phyloP scores from a whole-genome alignment of 92 coral and sea anemone species.

The Umimayanthus chanpuru region DNA sequence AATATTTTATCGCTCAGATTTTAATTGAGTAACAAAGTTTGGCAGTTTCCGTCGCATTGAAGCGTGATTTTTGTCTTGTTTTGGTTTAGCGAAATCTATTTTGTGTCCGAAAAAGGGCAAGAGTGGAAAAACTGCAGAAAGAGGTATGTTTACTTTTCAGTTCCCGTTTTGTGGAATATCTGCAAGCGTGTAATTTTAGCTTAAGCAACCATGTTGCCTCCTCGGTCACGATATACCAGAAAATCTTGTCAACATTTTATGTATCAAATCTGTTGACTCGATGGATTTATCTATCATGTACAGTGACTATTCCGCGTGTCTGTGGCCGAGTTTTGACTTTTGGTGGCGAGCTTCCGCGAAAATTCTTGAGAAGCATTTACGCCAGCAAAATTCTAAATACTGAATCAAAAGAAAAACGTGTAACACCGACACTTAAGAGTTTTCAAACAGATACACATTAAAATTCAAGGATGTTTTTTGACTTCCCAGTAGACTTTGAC shows the following conservation, averaged over 20 bases:
- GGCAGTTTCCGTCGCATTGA: slow-evolving; percentile 29
- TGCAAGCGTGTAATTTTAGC: slow-evolving; percentile 10
- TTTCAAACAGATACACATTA: slow-evolving; percentile 28
- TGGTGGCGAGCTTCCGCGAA: neutral
- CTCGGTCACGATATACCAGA: slow-evolving; percentile 21
- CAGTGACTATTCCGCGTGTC: neutral
- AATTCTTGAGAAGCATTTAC: neutral
- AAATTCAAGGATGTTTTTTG: neutral
- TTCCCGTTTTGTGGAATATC: neutral
- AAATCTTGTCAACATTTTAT: slow-evolving; percentile 17
- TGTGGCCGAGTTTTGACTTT: neutral
- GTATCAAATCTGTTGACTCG: slow-evolving; percentile 37
- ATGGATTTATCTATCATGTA: neutral
- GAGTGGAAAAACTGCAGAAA: neutral
- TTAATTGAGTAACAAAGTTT: slow-evolving; percentile 35
- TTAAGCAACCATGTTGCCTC: slow-evolving; percentile 5
- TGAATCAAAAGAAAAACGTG: neutral
- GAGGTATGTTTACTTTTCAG: neutral
- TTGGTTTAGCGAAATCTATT: neutral
- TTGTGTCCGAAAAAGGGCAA: neutral
- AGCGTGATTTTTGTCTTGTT: slow-evolving; percentile 24
- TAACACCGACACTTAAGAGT: neutral
- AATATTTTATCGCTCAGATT: slow-evolving; percentile 41
- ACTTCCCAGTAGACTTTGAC: neutral
- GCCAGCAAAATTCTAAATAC: neutral